A percentile compares a stretch with the other conserved stretches of the same genome.
Evolutionary conservation across 92 coral and sea anemone genomes (phyloP).

Genomic region (Blastomussa wellsi): DNA sequence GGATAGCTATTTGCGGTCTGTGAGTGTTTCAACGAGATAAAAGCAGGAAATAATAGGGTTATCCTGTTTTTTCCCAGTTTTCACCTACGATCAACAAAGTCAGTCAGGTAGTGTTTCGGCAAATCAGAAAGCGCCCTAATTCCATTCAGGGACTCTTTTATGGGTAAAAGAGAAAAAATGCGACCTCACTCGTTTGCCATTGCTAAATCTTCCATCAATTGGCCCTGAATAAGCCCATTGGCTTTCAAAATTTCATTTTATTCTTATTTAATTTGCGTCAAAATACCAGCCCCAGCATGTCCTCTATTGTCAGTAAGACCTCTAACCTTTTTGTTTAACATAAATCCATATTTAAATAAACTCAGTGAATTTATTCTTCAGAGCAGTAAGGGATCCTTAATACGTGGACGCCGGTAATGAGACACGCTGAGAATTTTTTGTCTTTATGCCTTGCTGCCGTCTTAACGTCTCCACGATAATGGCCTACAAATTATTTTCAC

Average conservation of each 20-base stretch:
- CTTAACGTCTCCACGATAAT: neutral
- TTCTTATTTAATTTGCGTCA: neutral
- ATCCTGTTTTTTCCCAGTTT: neutral
- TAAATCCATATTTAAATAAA: conserved; percentile 8
- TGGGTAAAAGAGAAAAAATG: neutral
- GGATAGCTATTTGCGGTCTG: neutral
- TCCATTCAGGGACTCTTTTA: neutral
- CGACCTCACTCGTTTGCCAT: neutral
- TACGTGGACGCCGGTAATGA: neutral
- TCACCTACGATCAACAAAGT: neutral
- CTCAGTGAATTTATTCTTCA: neutral
- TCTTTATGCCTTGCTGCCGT: neutral
- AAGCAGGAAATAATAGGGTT: conserved; percentile 14
- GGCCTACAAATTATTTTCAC: conserved; percentile 1
- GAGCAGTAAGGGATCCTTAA: neutral
- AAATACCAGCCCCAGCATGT: neutral
- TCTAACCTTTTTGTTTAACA: conserved; percentile 13
- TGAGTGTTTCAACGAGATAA: neutral
- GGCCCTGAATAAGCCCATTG: too few species aligned
- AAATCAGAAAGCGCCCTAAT: neutral
- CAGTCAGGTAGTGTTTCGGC: neutral
- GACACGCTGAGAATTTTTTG: neutral
- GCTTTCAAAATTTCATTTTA: neutral
- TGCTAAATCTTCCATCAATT: neutral
- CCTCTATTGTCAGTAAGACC: neutral